Conservation (phyloP, 30 jellyfish, hydroid and myxozoan genomes). For the Chrysaora quinquecirrha region DNA sequence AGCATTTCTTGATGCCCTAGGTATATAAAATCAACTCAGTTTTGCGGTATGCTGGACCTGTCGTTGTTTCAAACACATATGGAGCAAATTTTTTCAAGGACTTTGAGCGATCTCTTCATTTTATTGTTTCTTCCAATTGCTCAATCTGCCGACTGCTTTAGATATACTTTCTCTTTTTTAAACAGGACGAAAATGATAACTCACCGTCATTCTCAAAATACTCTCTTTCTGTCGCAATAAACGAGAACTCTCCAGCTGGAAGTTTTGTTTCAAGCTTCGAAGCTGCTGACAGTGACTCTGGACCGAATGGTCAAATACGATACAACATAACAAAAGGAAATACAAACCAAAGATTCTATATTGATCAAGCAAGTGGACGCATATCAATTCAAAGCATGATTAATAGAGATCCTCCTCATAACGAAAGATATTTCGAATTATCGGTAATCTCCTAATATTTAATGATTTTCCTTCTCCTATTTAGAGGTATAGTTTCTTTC, state of each 20-base stretch:
- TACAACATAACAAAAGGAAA: slow-evolving; percentile 42
- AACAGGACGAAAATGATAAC: slow-evolving; percentile 69
- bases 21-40: too few species aligned
- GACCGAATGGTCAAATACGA: slow-evolving; percentile 52
- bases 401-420: slow-evolving; percentile 69
- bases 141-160: too few species aligned
- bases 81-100: too few species aligned
- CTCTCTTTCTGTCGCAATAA: not conserved
- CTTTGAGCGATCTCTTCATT: too few species aligned
- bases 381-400: slow-evolving; percentile 27
- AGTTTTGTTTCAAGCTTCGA: slow-evolving; percentile 15
- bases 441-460: slow-evolving; percentile 30
- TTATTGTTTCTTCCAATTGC: too few species aligned
- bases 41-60: too few species aligned
- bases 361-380: slow-evolving; percentile 58
- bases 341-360: slow-evolving; percentile 33
- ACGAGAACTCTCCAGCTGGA: slow-evolving; percentile 37
- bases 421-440: slow-evolving; percentile 29
- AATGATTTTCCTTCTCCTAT: too few species aligned
- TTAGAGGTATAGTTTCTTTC: too few species aligned
- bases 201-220: slow-evolving; percentile 36
- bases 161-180: too few species aligned
- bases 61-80: too few species aligned
- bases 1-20: too few species aligned
- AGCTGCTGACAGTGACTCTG: slow-evolving; percentile 79